Conservation (phyloP, 1,140 invertebrate genomes). For the Pomacea maculata region DNA sequence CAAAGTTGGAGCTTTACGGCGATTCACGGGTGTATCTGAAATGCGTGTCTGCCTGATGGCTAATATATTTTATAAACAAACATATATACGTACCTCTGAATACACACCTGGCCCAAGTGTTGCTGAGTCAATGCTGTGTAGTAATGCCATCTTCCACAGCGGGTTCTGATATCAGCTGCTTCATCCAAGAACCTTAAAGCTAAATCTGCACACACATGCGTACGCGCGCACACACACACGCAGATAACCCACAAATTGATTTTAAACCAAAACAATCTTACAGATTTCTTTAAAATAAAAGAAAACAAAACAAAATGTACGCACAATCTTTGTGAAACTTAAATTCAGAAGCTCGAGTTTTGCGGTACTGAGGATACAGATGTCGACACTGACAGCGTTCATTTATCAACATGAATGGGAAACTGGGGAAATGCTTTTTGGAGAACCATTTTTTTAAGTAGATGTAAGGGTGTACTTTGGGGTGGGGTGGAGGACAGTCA, state of each 20-base stretch:
- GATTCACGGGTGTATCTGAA: too few relatives aligned
- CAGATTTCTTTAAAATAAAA: background rate
- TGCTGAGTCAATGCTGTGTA: constrained; percentile 23
- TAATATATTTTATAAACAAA: background rate
- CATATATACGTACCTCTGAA: constrained; percentile 6
- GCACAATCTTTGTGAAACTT: too few relatives aligned
- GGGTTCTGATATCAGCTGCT: constrained; percentile 10
- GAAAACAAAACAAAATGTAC: too few relatives aligned
- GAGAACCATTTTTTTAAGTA: too few relatives aligned
- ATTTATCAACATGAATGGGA: too few relatives aligned
- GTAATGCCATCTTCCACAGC: constrained; percentile 8
- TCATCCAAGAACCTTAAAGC: constrained; percentile 15
- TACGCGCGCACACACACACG: background rate
- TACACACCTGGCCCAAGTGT: constrained; percentile 19
- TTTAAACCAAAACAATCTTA: background rate
- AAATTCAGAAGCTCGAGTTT: too few relatives aligned
- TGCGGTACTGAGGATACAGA: too few relatives aligned
- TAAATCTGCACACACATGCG: constrained; percentile 5
- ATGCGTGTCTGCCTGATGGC: too few relatives aligned
- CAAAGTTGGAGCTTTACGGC: too few relatives aligned
- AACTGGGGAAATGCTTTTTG: too few relatives aligned
- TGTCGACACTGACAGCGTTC: too few relatives aligned
- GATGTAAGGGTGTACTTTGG: too few relatives aligned
- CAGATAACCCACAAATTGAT: background rate
- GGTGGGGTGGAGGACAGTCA: background rate